These are phyloP conservation scores for Volucella zonaria DNA, from an alignment of 2,888 invertebrate genomes.

Conservation along the genomic window DNA sequence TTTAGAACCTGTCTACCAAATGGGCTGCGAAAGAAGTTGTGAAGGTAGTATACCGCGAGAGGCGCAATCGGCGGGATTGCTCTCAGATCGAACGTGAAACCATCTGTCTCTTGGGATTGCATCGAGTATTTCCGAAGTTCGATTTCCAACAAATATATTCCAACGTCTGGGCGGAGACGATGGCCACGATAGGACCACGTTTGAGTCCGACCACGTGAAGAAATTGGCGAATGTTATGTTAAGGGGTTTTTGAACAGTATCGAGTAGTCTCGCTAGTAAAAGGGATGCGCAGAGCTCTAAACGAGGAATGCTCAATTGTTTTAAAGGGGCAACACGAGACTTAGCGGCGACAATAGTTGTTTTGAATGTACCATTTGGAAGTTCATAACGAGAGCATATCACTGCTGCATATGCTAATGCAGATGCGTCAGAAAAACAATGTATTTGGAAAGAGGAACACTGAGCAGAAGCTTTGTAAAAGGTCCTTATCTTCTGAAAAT, in stretches of 20 bases:
- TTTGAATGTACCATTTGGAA: too few relatives aligned
- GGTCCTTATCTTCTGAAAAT: too few relatives aligned
- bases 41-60: conserved; percentile 66
- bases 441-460: conserved; percentile 3
- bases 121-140: conserved; percentile 61
- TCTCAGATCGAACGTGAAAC: conserved; percentile 60
- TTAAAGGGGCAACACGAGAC: too few relatives aligned
- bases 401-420: conserved; percentile 40
- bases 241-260: too few relatives aligned
- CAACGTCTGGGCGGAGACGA: too few relatives aligned
- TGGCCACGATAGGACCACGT: too few relatives aligned
- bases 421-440: conserved; percentile 53
- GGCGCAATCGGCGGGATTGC: conserved; percentile 72
- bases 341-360: too few relatives aligned
- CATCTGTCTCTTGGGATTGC: conserved; percentile 51
- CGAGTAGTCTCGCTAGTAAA: too few relatives aligned
- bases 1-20: conserved; percentile 69
- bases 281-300: too few relatives aligned
- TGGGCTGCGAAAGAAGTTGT: conserved; percentile 17
- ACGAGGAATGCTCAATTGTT: too few relatives aligned
- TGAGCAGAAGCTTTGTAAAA: neutral
- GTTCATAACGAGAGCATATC: conserved; percentile 34
- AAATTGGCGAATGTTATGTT: too few relatives aligned
- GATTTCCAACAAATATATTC: conserved; percentile 64
- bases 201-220: too few relatives aligned